Evolutionary conservation across 35 echinoderm and acorn worm genomes (phyloP).

Genomic region (Apostichopus japonicus): DNA sequence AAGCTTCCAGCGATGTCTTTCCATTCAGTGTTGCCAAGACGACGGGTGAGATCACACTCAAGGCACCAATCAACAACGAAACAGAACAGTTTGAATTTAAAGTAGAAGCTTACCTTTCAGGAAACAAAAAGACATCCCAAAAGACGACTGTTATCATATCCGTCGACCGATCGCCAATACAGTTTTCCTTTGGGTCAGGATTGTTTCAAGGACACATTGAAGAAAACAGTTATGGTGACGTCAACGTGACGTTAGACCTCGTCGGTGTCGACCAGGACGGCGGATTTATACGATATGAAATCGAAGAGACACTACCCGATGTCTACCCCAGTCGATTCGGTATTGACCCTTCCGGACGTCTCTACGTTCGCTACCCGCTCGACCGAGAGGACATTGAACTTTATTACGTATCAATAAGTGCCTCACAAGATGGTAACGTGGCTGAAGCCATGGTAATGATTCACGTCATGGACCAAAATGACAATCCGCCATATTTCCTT

Average conservation of each 20-base stretch:
- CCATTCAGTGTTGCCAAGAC: conserved; percentile 6
- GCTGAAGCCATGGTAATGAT: conserved; percentile 52
- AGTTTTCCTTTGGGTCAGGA: conserved; percentile 3
- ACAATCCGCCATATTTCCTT: conserved; percentile 82
- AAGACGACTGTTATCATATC: neutral
- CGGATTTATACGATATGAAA: neutral
- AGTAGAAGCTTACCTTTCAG: conserved; percentile 19
- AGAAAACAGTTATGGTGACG: conserved; percentile 64
- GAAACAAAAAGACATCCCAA: neutral
- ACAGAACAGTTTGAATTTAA: conserved; percentile 41
- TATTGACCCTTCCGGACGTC: conserved; percentile 58
- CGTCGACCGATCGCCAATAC: neutral
- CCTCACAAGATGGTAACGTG: conserved; percentile 23
- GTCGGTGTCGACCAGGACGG: neutral
- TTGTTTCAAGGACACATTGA: conserved; percentile 60
- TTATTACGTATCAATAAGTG: conserved; percentile 60
- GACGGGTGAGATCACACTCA: conserved; percentile 30
- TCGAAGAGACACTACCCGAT: conserved; percentile 49
- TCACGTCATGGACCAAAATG: conserved; percentile 66
- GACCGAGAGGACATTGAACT: conserved; percentile 70
- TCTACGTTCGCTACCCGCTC: conserved; percentile 58
- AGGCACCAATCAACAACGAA: conserved; percentile 25
- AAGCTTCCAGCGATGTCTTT: conserved; percentile 34
- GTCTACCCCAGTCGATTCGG: conserved; percentile 50
- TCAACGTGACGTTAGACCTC: conserved; percentile 57